Percentiles rank a stretch among this genome's conserved stretches.
These are phyloP conservation scores for Chondrosia reniformis DNA, from an alignment of 37 sponge, comb jelly and placozoan species.

Conservation along the genomic window DNA sequence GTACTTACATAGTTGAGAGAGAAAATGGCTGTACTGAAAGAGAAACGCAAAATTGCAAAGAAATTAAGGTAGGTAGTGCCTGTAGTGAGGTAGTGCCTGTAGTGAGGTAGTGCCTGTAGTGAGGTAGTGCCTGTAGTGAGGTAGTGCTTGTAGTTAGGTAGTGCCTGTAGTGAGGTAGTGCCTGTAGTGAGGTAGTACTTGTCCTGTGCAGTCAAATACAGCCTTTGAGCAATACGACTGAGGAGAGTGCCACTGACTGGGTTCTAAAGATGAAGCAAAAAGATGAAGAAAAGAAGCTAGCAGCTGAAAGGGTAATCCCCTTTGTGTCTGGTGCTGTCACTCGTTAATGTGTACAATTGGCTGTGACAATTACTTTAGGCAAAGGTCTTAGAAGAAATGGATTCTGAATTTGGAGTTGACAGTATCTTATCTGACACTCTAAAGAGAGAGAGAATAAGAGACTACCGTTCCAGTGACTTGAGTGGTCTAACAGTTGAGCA, in stretches of 20 bases:
- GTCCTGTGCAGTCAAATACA: constrained; percentile 32
- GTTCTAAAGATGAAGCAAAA: constrained; percentile 47
- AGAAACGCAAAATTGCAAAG: constrained; percentile 32
- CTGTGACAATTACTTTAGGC: constrained; percentile 41
- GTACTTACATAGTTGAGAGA: constrained; percentile 36
- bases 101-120: neutral
- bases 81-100: neutral
- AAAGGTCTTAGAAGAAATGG: constrained; percentile 77
- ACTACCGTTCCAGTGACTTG: constrained; percentile 7
- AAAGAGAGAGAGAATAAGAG: constrained; percentile 14
- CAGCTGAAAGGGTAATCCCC: constrained; percentile 56
- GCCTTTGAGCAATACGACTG: constrained; percentile 42
- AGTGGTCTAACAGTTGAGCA: constrained; percentile 41
- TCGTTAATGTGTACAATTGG: neutral
- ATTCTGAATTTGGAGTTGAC: constrained; percentile 85
- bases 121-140: constrained; percentile 23
- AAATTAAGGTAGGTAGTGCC: constrained; percentile 34
- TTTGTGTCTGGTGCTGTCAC: neutral
- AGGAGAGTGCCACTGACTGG: constrained; percentile 59
- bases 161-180: neutral
- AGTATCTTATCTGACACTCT: constrained; percentile 46
- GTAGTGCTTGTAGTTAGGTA: neutral
- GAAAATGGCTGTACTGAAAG: constrained; percentile 54
- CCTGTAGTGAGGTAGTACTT: constrained; percentile 1
- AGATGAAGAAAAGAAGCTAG: constrained; percentile 66